Evolutionary conservation across 2,888 invertebrate genomes (phyloP).

Genomic region (Vandiemenella viatica): DNA sequence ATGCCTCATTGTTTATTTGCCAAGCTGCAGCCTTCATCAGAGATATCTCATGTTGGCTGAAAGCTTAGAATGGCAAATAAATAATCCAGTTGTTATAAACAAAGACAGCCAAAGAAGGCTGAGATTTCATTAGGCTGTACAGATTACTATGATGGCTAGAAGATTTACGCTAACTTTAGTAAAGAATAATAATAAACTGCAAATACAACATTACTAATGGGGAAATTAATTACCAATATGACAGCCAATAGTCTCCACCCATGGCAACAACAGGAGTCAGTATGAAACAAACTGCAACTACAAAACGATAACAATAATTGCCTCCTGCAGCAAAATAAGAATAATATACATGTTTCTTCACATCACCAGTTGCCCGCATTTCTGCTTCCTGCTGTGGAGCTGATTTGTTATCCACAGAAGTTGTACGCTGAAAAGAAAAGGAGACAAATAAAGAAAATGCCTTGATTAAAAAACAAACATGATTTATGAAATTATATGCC

Average conservation of each 20-base stretch:
- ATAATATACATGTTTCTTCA: neutral
- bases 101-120: no score
- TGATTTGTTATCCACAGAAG: neutral
- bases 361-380: neutral
- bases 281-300: slow-evolving; percentile 40
- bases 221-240: slow-evolving; percentile 46
- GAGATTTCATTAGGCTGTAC: no score
- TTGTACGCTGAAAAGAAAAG: neutral
- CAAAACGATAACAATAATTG: slow-evolving; percentile 34
- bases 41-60: no score
- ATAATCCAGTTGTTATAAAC: no score
- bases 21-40: no score
- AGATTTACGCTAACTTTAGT: no score
- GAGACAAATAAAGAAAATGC: neutral
- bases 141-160: no score
- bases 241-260: slow-evolving; percentile 61
- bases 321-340: slow-evolving; percentile 33
- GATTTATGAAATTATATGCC: neutral
- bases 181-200: no score
- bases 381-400: neutral
- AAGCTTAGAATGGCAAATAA: no score
- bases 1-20: no score
- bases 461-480: neutral
- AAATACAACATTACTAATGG: no score
- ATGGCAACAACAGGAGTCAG: slow-evolving; percentile 54